phyloP scores from a whole-genome alignment of 37 sponge, comb jelly and placozoan genomes.

The Mnemiopsis leidyi region DNA sequence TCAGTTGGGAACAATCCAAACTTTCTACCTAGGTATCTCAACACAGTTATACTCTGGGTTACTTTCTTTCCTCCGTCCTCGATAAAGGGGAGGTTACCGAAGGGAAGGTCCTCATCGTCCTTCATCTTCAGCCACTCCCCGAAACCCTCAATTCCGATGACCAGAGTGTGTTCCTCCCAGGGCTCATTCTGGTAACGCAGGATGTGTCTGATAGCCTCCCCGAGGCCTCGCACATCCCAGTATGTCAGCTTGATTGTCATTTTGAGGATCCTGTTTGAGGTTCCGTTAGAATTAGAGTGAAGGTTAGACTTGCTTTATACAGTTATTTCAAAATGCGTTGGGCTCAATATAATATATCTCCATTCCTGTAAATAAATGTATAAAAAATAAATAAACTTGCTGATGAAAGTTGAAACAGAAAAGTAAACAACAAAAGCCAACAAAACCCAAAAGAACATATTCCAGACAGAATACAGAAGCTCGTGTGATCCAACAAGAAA shows the following conservation, averaged over 20 bases:
- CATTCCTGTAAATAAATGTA: no score
- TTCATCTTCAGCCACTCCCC: background rate
- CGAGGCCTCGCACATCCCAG: constrained; percentile 48
- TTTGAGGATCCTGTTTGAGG: no score
- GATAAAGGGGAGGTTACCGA: constrained; percentile 51
- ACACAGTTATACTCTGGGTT: constrained; percentile 24
- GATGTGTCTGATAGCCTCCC: background rate
- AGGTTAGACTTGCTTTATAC: no score
- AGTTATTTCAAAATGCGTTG: no score
- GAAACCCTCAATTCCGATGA: background rate
- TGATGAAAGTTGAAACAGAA: no score
- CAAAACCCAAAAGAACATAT: no score
- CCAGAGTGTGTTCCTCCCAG: constrained; percentile 21
- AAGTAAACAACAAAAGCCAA: no score
- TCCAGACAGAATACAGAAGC: no score
- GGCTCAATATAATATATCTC: no score
- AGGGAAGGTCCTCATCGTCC: background rate
- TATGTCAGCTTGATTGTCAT: constrained; percentile 16
- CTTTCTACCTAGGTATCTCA: constrained; percentile 41
- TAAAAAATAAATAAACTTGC: no score
- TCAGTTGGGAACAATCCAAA: background rate
- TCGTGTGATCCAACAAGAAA: no score
- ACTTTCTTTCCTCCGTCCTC: constrained; percentile 7
- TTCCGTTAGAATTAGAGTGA: no score
- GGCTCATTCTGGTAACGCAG: constrained; percentile 34